A percentile compares a stretch with the other conserved stretches of the same genome.
These are phyloP conservation scores for Germaria angustata DNA, from an alignment of 2,888 invertebrate genomes.

Conservation along the genomic window DNA sequence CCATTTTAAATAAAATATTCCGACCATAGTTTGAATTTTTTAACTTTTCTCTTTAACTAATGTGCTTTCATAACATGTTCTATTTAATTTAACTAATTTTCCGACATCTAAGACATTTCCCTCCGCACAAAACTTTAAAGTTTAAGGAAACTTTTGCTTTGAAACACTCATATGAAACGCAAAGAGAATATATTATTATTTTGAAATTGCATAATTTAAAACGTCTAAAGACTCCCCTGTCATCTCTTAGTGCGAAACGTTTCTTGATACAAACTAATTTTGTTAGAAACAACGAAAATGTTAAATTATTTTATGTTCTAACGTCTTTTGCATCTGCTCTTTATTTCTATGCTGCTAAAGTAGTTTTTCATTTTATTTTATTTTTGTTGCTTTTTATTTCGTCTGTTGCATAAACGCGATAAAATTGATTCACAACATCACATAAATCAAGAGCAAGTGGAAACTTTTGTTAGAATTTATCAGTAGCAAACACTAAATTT, in stretches of 20 bases:
- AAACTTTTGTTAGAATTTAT: slow-evolving; percentile 71
- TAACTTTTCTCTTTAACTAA: not conserved
- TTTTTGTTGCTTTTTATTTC: slow-evolving; percentile 68
- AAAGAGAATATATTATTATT: slow-evolving; percentile 14
- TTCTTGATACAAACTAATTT: slow-evolving; percentile 56
- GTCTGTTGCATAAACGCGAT: slow-evolving; percentile 73
- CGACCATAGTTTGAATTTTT: too few species aligned
- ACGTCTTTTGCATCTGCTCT: slow-evolving; percentile 36
- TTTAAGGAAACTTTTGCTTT: not conserved
- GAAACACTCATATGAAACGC: not conserved
- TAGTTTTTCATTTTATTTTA: not conserved
- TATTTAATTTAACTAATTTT: not conserved
- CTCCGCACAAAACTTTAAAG: not conserved
- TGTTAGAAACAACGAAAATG: slow-evolving; percentile 20
- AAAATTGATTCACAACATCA: slow-evolving; percentile 79
- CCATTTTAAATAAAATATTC: not conserved
- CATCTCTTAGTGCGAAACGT: slow-evolving; percentile 11
- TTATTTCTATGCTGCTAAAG: not conserved
- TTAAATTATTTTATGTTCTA: slow-evolving; percentile 42
- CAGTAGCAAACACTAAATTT: slow-evolving; percentile 62
- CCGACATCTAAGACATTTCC: not conserved
- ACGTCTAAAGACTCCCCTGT: slow-evolving; percentile 48
- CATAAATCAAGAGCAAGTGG: slow-evolving; percentile 75
- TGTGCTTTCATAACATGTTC: not conserved
- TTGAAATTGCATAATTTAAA: slow-evolving; percentile 46